phyloP scores from a whole-genome alignment of 1,140 invertebrate genomes.

The Camponotus floridanus region DNA sequence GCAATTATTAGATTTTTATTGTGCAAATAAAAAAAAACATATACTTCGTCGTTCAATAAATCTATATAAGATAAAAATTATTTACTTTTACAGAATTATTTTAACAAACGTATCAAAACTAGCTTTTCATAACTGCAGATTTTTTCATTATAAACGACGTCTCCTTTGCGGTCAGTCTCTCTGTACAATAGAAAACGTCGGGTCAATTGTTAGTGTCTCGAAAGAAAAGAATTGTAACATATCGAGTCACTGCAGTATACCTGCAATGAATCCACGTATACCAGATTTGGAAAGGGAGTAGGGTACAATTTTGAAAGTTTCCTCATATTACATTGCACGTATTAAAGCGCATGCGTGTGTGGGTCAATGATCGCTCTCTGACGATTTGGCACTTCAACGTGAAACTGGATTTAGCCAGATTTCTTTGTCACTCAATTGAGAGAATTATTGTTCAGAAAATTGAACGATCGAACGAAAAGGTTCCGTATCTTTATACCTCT shows the following conservation, averaged over 20 bases:
- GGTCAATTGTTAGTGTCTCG: constrained; percentile 72
- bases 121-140: neutral
- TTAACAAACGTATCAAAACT: neutral
- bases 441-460: neutral
- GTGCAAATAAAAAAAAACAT: neutral
- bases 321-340: constrained; percentile 34
- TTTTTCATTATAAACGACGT: constrained; percentile 3
- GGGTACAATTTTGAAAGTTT: constrained; percentile 65
- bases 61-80: neutral
- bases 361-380: constrained; percentile 55
- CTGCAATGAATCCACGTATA: constrained; percentile 66
- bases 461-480: neutral
- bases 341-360: constrained; percentile 34
- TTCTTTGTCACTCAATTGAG: constrained; percentile 3
- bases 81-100: neutral
- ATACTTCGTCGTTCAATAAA: neutral
- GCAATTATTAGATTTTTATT: constrained; percentile 39
- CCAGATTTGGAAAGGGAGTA: constrained; percentile 26
- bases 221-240: constrained; percentile 69
- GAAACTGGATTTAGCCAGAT: constrained; percentile 8
- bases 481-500: neutral
- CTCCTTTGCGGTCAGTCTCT: constrained; percentile 12
- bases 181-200: constrained; percentile 32
- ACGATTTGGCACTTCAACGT: constrained; percentile 35
- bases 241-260: constrained; percentile 69